phyloP scores from a whole-genome alignment of 1,140 invertebrate genomes.

The Pachyrhynchus sulphureomaculatus region DNA sequence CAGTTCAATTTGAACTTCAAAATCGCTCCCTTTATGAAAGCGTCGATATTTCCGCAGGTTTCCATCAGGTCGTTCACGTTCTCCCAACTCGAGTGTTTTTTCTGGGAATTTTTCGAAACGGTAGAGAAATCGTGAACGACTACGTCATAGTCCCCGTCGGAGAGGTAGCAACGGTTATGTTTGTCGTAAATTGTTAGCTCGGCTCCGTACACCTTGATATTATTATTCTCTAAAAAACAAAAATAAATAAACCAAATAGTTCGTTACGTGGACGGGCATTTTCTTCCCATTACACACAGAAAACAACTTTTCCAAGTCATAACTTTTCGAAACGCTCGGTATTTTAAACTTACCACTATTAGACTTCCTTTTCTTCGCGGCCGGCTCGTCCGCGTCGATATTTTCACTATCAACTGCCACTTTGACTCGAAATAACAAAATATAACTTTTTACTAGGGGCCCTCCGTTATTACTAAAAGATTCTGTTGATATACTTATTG shows the following conservation, averaged over 20 bases:
- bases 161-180: constrained; percentile 80
- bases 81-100: constrained; percentile 78
- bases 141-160: constrained; percentile 88
- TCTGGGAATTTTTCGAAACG: constrained; percentile 58
- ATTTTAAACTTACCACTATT: constrained; percentile 8
- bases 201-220: constrained; percentile 72
- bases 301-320: no score
- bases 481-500: constrained; percentile 82
- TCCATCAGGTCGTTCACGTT: constrained; percentile 69
- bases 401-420: constrained; percentile 53
- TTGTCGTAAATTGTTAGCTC: constrained; percentile 91
- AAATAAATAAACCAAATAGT: no score
- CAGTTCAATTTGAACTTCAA: constrained; percentile 83
- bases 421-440: constrained; percentile 79
- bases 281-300: no score
- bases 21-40: constrained; percentile 72
- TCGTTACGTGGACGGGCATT: no score
- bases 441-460: constrained; percentile 84
- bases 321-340: no score
- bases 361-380: constrained; percentile 62
- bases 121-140: constrained; percentile 71
- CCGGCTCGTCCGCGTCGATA: constrained; percentile 58
- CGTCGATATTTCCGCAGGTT: constrained; percentile 62
- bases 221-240: not conserved
- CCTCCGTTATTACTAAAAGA: constrained; percentile 80